These are phyloP conservation scores for Lepidocolaptes lacrymiger DNA, from an alignment of 2,797 vertebrate species.

Conservation along the genomic window DNA sequence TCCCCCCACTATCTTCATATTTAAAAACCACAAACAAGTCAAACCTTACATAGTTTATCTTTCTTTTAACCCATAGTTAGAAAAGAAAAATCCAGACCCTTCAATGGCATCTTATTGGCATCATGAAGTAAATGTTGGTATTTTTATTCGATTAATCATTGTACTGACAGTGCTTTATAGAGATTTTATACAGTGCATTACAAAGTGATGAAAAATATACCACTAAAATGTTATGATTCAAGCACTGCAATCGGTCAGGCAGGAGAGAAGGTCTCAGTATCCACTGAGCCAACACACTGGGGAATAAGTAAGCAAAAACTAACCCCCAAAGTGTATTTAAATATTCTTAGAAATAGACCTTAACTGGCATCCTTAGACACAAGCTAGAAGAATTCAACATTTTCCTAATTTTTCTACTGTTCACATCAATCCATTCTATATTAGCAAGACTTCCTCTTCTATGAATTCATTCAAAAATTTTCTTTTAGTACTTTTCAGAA, in stretches of 20 bases:
- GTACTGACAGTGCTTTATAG: background rate
- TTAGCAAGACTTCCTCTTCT: background rate
- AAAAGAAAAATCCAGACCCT: background rate
- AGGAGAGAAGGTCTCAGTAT: background rate
- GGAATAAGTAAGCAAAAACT: background rate
- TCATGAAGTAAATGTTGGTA: background rate
- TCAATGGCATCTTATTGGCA: background rate
- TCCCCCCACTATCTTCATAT: background rate
- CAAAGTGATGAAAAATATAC: background rate
- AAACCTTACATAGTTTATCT: background rate
- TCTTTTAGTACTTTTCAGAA: background rate
- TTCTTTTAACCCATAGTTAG: background rate
- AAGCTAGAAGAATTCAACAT: background rate
- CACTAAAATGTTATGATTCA: background rate
- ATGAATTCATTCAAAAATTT: background rate
- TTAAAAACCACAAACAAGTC: background rate
- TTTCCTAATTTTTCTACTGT: background rate
- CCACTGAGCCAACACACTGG: background rate
- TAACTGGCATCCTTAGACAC: background rate
- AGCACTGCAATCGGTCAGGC: background rate
- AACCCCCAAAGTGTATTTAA: background rate
- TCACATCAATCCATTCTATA: background rate
- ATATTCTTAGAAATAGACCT: background rate
- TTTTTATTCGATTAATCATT: background rate
- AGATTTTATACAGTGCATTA: background rate